Base-by-base conservation (phyloP, 2,888 invertebrate genomes). In the Drosophila histrio region DNA sequence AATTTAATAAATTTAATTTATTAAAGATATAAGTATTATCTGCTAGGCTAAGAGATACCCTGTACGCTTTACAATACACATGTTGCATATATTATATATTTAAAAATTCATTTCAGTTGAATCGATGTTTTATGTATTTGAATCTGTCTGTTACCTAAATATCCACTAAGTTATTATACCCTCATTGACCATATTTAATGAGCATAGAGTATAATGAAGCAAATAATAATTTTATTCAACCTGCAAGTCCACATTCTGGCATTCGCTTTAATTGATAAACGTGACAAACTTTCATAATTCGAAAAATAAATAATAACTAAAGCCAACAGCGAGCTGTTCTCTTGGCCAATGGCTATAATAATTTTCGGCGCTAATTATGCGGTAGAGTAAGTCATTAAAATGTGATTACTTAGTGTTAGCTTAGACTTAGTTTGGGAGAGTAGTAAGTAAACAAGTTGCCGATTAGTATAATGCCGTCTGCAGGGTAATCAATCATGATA, bases 261-360 rank as follows among this genome's bases (percentile, higher is more conserved):
- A 17, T 67, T 71, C 44, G 46, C 28, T 62, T 64, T 71, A 67
- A 65, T 62, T 75, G 66, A 72, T 79, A 74, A 77, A 79, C 85
- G 82, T 82, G 82, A 74, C 79, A 74, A 77, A 84, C 79, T 73
- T 81, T 76, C 81, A 81, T 81, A 81, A 84, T 76, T 69, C 53
- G 24, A 22, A n/a, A 21, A 36, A n/a, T 19, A 41, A 58, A 50
- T 19, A 56, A 49, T 28, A 34, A 30, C 41, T 21, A 49, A 56
- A 53, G 34, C 38, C 34, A 46, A 22, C 19, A 8, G 24, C 7
- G 17, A 15, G 9, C 13, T 32, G 17, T 32, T 24, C 28, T 38
- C 36, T 52, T 52, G 41, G 57, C 32, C 46, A 28, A 53, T 62
- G 65, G 68, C 72, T 60, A 65, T 63, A 53, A 64, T 65, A 70